These are phyloP conservation scores for Acrocephalus kingi DNA, from an alignment of 2,113 vertebrate species.

Conservation along the genomic window DNA sequence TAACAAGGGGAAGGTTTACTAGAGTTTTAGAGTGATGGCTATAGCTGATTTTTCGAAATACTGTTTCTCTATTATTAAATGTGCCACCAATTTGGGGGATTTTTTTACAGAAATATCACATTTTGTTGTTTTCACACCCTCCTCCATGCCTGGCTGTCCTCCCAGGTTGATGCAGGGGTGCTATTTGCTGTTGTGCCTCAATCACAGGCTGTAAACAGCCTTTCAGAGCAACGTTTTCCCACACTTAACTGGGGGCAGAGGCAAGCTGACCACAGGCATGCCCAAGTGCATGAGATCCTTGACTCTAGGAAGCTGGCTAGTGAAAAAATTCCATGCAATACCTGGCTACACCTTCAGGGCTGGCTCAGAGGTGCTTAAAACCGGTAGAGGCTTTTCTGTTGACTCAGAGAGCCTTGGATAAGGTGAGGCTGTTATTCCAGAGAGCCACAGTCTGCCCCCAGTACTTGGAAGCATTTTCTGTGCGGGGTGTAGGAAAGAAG, in stretches of 20 bases:
- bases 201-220: neutral
- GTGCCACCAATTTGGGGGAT: neutral
- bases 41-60: neutral
- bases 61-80: neutral
- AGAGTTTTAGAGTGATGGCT: neutral
- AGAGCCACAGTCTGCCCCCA: neutral
- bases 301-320: neutral
- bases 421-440: neutral
- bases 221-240: neutral
- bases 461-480: neutral
- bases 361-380: neutral
- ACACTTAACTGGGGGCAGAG: neutral
- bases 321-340: neutral
- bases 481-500: accelerated
- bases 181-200: neutral
- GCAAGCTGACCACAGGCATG: accelerated
- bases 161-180: neutral
- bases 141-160: neutral
- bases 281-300: neutral
- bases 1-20: neutral
- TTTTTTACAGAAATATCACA: neutral
- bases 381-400: neutral
- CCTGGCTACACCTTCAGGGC: neutral
- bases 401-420: neutral
- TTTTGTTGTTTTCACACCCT: neutral